Percentiles rank a stretch among this genome's conserved stretches.
Evolutionary conservation across 2,113 vertebrate species (phyloP).

Genomic region (Archocentrus centrarchus): DNA sequence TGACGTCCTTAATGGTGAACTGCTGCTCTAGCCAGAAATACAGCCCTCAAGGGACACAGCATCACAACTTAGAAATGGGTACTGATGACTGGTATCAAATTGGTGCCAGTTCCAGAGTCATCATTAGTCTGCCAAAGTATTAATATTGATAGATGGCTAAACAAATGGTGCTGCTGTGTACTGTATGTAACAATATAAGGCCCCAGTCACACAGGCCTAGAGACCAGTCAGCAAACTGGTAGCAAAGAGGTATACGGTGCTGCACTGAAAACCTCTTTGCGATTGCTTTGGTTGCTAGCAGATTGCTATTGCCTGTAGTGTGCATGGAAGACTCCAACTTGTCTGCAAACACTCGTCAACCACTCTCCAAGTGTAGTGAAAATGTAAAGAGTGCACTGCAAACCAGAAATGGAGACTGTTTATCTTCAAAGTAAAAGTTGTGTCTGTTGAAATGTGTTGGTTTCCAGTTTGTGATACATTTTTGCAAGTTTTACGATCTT

Average conservation of each 20-base stretch:
- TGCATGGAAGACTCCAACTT: not conserved
- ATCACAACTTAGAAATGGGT: not conserved
- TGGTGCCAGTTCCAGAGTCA: no score
- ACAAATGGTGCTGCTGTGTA: no score
- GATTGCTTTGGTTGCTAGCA: no score
- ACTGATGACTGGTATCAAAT: not conserved
- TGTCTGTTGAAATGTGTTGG: fast-evolving
- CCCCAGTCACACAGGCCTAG: no score
- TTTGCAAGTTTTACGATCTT: not conserved
- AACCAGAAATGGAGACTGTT: not conserved
- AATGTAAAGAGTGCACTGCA: not conserved
- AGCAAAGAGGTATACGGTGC: no score
- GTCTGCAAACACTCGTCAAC: no score
- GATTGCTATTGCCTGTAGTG: not conserved
- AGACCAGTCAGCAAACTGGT: no score
- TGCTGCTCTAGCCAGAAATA: not conserved
- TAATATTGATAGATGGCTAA: not conserved
- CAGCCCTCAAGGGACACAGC: not conserved
- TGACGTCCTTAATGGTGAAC: not conserved
- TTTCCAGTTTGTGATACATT: not conserved
- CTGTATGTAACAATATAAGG: no score
- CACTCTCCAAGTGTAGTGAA: not conserved
- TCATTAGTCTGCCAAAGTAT: not conserved
- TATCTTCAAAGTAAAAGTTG: not conserved
- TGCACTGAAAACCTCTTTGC: no score